phyloP scores from a whole-genome alignment of 2,113 vertebrate genomes.

The Pelvicachromis taeniatus region DNA sequence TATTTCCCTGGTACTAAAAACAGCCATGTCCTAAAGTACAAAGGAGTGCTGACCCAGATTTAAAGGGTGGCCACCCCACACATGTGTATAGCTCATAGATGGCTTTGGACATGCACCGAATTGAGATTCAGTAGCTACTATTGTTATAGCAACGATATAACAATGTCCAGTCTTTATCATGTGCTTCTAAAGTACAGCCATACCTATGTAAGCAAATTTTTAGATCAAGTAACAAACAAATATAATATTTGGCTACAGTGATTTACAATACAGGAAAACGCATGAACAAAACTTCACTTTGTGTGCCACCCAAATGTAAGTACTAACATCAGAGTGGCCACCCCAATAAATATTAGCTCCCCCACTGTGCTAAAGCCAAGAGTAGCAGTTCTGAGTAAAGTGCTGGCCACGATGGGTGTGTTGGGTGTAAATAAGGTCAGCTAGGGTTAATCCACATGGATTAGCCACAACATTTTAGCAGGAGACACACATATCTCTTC shows the following conservation, averaged over 20 bases:
- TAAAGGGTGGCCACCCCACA: not conserved
- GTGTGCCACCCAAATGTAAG: not conserved
- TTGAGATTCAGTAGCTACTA: not conserved
- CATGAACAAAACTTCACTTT: not conserved
- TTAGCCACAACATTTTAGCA: slow-evolving; percentile 73
- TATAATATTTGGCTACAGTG: not conserved
- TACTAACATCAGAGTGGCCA: not conserved
- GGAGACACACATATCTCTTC: slow-evolving; percentile 49
- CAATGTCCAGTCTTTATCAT: not conserved
- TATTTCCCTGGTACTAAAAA: not conserved
- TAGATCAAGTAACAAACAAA: not conserved
- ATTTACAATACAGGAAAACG: not conserved
- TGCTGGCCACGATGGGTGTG: slow-evolving; percentile 19
- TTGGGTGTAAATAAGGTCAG: slow-evolving; percentile 69
- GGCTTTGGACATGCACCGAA: not conserved
- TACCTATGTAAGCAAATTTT: not conserved
- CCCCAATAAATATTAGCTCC: not conserved
- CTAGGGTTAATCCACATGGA: slow-evolving; percentile 67
- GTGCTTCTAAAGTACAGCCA: not conserved
- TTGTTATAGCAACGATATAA: not conserved
- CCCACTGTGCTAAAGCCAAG: slow-evolving; percentile 2
- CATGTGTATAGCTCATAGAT: not conserved
- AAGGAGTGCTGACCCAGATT: not conserved
- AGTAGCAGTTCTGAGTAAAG: slow-evolving; percentile 25
- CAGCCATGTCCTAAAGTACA: not conserved